Evolutionary conservation across 2,113 vertebrate species (phyloP).

Genomic region (Toxotes chatareus): DNA sequence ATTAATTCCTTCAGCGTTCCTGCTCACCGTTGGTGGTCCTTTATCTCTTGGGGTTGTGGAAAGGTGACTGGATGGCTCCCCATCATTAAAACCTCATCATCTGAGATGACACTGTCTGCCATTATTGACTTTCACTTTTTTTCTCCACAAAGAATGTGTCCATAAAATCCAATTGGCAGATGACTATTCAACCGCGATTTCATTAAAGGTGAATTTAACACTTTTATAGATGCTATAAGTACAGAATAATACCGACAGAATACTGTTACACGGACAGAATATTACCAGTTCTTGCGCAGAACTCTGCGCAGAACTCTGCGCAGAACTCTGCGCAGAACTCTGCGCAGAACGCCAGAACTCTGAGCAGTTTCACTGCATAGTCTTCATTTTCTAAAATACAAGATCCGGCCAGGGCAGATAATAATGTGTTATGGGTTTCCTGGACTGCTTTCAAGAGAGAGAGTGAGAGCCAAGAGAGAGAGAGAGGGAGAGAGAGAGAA

Average conservation of each 20-base stretch:
- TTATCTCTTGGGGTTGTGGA: constrained; percentile 70
- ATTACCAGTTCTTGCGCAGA: constrained; percentile 19
- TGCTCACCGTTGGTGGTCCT: constrained; percentile 60
- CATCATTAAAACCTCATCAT: constrained; percentile 80
- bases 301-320: constrained; percentile 2
- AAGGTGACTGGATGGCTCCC: constrained; percentile 73
- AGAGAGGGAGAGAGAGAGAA: neutral
- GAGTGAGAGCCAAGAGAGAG: neutral
- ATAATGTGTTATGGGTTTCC: constrained; percentile 16
- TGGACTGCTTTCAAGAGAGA: constrained; percentile 18
- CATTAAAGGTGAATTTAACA: constrained; percentile 58
- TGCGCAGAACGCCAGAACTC: constrained; percentile 9
- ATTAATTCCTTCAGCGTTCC: constrained; percentile 66
- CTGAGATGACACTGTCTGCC: constrained; percentile 69
- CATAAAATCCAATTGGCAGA: constrained; percentile 65
- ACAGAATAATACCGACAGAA: constrained; percentile 36
- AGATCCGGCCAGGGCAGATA: neutral
- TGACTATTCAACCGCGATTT: constrained; percentile 54
- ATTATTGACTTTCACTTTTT: constrained; percentile 71
- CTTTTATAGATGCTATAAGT: constrained; percentile 44
- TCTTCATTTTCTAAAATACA: constrained; percentile 22
- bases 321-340: neutral
- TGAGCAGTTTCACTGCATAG: constrained; percentile 18
- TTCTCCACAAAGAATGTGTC: constrained; percentile 34
- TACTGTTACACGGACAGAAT: constrained; percentile 27